Evolutionary conservation across 2,113 vertebrate genomes (phyloP).

Genomic region (Cnemophilus loriae): DNA sequence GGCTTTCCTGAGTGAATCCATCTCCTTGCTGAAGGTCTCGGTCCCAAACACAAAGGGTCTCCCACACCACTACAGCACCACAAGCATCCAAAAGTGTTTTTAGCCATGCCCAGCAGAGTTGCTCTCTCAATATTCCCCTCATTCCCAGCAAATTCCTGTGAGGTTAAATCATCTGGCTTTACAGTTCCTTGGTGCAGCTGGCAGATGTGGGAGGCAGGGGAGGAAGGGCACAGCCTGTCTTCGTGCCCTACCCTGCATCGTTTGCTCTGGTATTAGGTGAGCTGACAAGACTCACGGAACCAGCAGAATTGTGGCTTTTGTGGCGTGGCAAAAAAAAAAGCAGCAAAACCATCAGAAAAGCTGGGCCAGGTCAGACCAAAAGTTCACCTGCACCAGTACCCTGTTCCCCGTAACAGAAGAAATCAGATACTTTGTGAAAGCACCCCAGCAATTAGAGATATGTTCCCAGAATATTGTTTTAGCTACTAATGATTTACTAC

Average conservation of each 20-base stretch:
- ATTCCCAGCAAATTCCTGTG: neutral
- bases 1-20: neutral
- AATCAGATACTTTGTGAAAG: neutral
- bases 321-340: accelerated
- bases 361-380: neutral
- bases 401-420: neutral
- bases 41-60: neutral
- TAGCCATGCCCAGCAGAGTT: neutral
- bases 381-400: neutral
- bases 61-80: neutral
- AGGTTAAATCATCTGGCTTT: neutral
- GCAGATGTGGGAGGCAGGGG: neutral
- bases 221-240: neutral
- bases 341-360: neutral
- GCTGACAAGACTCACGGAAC: neutral
- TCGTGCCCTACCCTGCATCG: accelerated
- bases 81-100: neutral
- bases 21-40: neutral
- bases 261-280: neutral
- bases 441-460: neutral
- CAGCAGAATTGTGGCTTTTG: neutral
- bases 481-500: neutral
- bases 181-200: neutral
- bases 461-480: neutral
- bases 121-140: neutral